Evolutionary conservation across 2,888 invertebrate genomes (phyloP).

Genomic region (Lomographa bimaculata): DNA sequence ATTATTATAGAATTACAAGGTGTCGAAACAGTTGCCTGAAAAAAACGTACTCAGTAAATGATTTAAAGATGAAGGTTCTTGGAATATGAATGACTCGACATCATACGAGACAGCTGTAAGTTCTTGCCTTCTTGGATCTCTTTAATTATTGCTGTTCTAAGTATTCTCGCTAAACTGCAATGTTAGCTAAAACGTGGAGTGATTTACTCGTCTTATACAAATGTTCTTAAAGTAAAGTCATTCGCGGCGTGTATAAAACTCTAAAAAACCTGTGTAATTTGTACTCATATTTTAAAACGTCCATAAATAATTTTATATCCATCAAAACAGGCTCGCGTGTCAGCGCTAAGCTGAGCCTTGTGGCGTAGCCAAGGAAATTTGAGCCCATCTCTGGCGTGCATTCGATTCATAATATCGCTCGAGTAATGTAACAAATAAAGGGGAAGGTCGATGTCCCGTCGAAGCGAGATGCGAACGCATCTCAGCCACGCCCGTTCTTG

Average conservation of each 20-base stretch:
- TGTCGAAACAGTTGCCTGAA: slow-evolving; percentile 53
- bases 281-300: slow-evolving; percentile 39
- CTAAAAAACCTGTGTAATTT: slow-evolving; percentile 32
- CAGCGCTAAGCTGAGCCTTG: slow-evolving; percentile 55
- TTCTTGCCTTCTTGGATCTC: no score
- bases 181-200: no score
- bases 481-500: slow-evolving; percentile 64
- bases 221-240: slow-evolving; percentile 29
- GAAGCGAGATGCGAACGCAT: slow-evolving; percentile 60
- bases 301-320: slow-evolving; percentile 66
- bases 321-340: slow-evolving; percentile 71
- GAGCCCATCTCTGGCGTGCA: slow-evolving; percentile 70
- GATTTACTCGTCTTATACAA: no score
- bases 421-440: slow-evolving; percentile 77
- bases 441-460: slow-evolving; percentile 75
- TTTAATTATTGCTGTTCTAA: slow-evolving; percentile 1
- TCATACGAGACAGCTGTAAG: slow-evolving; percentile 4
- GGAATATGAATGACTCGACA: slow-evolving; percentile 12
- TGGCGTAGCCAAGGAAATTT: slow-evolving; percentile 60
- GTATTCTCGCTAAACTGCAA: slow-evolving; percentile 19
- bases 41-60: slow-evolving; percentile 6
- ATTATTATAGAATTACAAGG: slow-evolving; percentile 63
- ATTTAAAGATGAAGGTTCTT: slow-evolving; percentile 13
- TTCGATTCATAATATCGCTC: slow-evolving; percentile 78
- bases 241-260: slow-evolving; percentile 19